phyloP scores from a whole-genome alignment of 1,140 invertebrate genomes.

The Halyomorpha halys region DNA sequence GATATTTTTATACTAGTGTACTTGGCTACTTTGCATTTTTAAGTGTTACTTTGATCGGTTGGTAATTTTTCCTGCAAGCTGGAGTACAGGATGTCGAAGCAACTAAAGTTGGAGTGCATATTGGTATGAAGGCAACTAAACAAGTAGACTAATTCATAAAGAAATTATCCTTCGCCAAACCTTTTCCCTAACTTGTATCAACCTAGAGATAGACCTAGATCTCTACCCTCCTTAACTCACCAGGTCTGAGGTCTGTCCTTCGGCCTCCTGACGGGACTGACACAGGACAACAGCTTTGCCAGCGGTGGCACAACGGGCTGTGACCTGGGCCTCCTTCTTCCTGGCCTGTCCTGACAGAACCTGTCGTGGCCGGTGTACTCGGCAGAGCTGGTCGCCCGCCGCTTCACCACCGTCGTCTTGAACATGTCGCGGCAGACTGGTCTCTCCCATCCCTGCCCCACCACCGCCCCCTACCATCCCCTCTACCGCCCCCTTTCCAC shows the following conservation, averaged over 20 bases:
- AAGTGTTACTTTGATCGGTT: too few species aligned
- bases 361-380: conserved; percentile 55
- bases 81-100: too few species aligned
- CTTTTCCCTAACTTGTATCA: too few species aligned
- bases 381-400: neutral
- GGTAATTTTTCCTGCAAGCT: too few species aligned
- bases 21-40: too few species aligned
- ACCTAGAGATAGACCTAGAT: too few species aligned
- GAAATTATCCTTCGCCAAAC: too few species aligned
- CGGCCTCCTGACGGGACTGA: neutral
- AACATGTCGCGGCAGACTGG: conserved; percentile 15
- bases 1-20: too few species aligned
- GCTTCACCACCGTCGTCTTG: conserved; percentile 12
- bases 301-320: neutral
- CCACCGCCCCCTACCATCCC: neutral
- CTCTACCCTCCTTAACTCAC: neutral
- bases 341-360: conserved; percentile 55
- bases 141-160: too few species aligned
- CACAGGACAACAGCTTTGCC: neutral
- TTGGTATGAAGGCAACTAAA: too few species aligned
- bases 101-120: too few species aligned
- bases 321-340: conserved; percentile 33
- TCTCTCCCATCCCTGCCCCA: neutral
- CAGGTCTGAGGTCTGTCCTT: conserved; percentile 1
- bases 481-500: neutral